Conservation (phyloP, 2,888 invertebrate genomes). For the Cephonodes hylas region DNA sequence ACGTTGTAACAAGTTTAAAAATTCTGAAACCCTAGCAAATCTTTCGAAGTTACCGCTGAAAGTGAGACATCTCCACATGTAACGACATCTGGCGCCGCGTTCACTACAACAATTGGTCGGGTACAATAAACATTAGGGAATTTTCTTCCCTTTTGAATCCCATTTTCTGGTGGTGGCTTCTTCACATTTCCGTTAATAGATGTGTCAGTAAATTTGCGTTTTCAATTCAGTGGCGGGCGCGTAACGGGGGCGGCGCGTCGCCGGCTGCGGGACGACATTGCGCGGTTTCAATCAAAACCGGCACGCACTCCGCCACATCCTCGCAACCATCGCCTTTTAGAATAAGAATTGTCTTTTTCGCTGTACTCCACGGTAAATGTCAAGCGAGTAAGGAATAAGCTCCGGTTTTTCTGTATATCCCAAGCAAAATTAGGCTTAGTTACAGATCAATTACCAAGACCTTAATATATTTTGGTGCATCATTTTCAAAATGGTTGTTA, state of each 20-base stretch:
- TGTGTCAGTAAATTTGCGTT: constrained; percentile 78
- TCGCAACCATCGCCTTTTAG: constrained; percentile 74
- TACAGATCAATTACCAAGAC: too few species aligned
- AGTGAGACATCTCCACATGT: too few species aligned
- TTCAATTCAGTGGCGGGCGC: constrained; percentile 69
- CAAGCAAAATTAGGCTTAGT: too few species aligned
- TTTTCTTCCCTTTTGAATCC: constrained; percentile 39
- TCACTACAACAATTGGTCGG: neutral
- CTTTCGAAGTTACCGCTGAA: neutral
- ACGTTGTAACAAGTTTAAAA: too few species aligned
- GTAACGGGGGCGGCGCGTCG: constrained; percentile 31
- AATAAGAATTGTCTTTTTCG: constrained; percentile 81
- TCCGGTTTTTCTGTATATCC: constrained; percentile 21
- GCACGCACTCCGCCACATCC: constrained; percentile 79
- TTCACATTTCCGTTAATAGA: constrained; percentile 74
- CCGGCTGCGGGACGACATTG: constrained; percentile 19
- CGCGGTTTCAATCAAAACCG: constrained; percentile 76
- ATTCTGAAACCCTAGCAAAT: too few species aligned
- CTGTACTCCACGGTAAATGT: constrained; percentile 58
- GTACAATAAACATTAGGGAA: constrained; percentile 17
- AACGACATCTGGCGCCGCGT: neutral
- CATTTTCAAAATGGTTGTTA: too few species aligned
- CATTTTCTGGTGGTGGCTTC: constrained; percentile 61
- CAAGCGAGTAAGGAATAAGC: constrained; percentile 52
- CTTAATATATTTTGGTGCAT: too few species aligned